Evolutionary conservation across 2,797 vertebrate genomes (phyloP), one percentile per base, ranked within the genome.

Genomic region (Xenops minutus): DNA sequence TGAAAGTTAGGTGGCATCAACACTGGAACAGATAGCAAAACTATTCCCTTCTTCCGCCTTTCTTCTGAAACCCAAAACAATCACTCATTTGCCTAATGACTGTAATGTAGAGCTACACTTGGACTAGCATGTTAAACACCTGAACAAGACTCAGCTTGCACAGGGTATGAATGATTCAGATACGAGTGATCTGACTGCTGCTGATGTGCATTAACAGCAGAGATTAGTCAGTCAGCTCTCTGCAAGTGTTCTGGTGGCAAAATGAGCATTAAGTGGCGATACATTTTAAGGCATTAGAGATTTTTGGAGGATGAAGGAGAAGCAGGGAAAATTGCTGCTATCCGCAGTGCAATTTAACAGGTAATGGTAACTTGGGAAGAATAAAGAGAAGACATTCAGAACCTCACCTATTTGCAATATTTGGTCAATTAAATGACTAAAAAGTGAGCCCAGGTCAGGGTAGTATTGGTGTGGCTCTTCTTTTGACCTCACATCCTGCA

Each of bases 201-300:
- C 39, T 29, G 72, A 26, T 83, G 89, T 66, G 76, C 73, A 95
- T 96, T 86, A 96, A 16, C 89, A 95, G 79, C 85, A 72, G 39
- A 86, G 87, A 95, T 95, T 92, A 93, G 89, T 95, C 93, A 95
- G 89, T 69, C 89, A 82, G 78, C 51, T 54, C 64, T 30, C 3
- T 27, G 26, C 0, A 2, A 88, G 80, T 10, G 37, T 41, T 92
- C 19, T 7, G 56, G 85, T 39, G 82, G 87, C 82, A 92, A 79
- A 92, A 85, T 62, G 78, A 93, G 89, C 36, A 30, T 7, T 91
- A 95, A 88, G 51, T 89, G 95, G 78, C 2, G 0, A 75, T 43
- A 58, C n/a, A 39, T 30, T 12, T 73, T 37, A 68, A 84, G 81
- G 68, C 49, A 55, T 58, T 84, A 92, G 68, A 72, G 79, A 48